Conservation (phyloP, 2,113 vertebrate species). For the Apeltes quadracus region DNA sequence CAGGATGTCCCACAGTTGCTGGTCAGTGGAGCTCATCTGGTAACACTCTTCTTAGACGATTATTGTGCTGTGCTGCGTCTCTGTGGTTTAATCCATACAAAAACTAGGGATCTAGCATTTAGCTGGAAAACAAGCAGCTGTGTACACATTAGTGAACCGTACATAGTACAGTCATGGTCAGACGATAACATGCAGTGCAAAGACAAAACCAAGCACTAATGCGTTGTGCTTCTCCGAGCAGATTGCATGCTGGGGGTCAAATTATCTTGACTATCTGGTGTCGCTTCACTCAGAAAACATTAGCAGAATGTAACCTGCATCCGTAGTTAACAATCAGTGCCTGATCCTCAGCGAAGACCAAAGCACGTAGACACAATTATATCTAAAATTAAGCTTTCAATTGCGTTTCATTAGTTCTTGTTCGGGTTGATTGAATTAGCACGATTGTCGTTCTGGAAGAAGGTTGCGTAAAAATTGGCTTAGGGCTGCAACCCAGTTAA, state of each 20-base stretch:
- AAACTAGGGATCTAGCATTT: constrained; percentile 5
- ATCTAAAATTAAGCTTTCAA: neutral
- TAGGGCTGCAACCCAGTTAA: too few species aligned
- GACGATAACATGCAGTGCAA: neutral
- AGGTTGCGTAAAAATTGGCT: neutral
- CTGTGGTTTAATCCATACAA: constrained; percentile 39
- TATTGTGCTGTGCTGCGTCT: constrained; percentile 37
- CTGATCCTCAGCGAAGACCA: neutral
- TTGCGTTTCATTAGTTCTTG: neutral
- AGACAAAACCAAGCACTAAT: constrained; percentile 6
- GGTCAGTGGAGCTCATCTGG: constrained; percentile 40
- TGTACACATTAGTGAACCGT: neutral
- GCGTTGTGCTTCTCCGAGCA: constrained; percentile 6
- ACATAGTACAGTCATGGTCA: neutral
- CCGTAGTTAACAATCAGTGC: constrained; percentile 1
- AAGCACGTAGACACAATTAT: neutral
- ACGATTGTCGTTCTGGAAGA: neutral
- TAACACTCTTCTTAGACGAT: constrained; percentile 58
- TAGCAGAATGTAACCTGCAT: constrained; percentile 4
- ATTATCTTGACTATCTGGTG: constrained; percentile 19
- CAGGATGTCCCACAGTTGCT: constrained; percentile 38
- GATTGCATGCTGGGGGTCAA: constrained; percentile 24
- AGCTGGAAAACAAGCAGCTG: neutral
- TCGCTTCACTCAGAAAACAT: constrained; percentile 9
- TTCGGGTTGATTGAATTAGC: neutral